These are phyloP conservation scores for Tortrix viridana DNA, from an alignment of 2,888 invertebrate genomes.

Conservation along the genomic window DNA sequence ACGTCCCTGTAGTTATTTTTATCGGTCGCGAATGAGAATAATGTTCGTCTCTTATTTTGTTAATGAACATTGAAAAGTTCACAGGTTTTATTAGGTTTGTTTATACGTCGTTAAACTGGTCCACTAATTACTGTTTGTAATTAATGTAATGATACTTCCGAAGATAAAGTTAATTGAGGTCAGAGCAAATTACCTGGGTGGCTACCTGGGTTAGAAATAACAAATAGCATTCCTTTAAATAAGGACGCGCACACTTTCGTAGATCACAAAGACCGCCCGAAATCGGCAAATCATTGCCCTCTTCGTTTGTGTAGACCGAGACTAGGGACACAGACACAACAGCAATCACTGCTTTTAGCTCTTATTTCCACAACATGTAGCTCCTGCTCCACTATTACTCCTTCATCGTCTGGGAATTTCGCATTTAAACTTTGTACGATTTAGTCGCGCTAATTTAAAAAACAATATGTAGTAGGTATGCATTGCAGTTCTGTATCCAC, in stretches of 20 bases:
- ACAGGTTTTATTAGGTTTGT: slow-evolving; percentile 12
- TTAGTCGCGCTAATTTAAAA: slow-evolving; percentile 21
- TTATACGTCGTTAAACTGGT: slow-evolving; percentile 12
- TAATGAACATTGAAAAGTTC: slow-evolving; percentile 19
- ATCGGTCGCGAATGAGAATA: slow-evolving; percentile 26
- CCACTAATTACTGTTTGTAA: slow-evolving; percentile 21
- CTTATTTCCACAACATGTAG: slow-evolving; percentile 40
- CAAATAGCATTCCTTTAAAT: slow-evolving; percentile 25
- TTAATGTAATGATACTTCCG: slow-evolving; percentile 25
- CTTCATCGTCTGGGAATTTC: slow-evolving; percentile 31
- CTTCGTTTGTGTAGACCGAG: slow-evolving; percentile 8
- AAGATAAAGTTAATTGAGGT: slow-evolving; percentile 26
- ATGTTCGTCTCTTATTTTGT: slow-evolving; percentile 15
- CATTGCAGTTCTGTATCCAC: slow-evolving; percentile 23
- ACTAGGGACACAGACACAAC: not conserved
- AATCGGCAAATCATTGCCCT: slow-evolving; percentile 22
- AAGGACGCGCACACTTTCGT: slow-evolving; percentile 10
- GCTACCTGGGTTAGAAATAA: slow-evolving; percentile 28
- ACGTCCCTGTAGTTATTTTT: slow-evolving; percentile 33
- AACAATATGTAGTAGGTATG: slow-evolving; percentile 14
- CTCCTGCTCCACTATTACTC: slow-evolving; percentile 34
- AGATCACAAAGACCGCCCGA: slow-evolving; percentile 15
- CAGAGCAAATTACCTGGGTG: slow-evolving; percentile 17
- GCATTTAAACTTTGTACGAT: slow-evolving; percentile 24
- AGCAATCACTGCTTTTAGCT: slow-evolving; percentile 24